These are phyloP conservation scores for Ursus arctos DNA, from an alignment of 2,113 vertebrate species.

Conservation along the genomic window DNA sequence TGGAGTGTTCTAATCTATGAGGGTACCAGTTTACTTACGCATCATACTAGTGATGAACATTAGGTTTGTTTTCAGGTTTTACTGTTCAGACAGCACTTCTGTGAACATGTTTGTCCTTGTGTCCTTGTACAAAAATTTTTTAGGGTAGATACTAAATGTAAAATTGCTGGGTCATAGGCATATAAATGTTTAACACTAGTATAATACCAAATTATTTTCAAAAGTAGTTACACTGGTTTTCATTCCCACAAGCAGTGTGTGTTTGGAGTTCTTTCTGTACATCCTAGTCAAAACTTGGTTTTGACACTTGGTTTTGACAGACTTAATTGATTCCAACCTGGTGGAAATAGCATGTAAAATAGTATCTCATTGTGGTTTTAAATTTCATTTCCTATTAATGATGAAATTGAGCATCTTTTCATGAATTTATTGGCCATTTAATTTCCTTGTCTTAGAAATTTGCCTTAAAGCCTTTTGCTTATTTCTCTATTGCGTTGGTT, in stretches of 20 bases:
- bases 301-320: neutral
- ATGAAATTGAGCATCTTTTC: slow-evolving; percentile 18
- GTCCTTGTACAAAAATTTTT: neutral
- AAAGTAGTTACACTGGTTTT: neutral
- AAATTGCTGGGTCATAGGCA: neutral
- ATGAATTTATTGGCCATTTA: neutral
- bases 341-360: neutral
- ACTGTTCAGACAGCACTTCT: neutral
- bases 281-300: neutral
- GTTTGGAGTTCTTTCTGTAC: slow-evolving; percentile 4
- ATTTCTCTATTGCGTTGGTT: slow-evolving; percentile 17
- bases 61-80: neutral
- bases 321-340: neutral
- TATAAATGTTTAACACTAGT: neutral
- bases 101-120: neutral
- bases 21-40: neutral
- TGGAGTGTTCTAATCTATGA: neutral
- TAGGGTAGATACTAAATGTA: neutral
- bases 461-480: neutral
- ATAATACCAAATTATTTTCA: neutral
- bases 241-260: neutral
- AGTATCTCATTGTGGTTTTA: slow-evolving; percentile 45
- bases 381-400: neutral
- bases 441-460: slow-evolving; percentile 1
- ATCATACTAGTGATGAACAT: neutral